A percentile compares a stretch with the other conserved stretches of the same genome.
These are phyloP conservation scores for Agrotis segetum DNA, from an alignment of 2,888 invertebrate species.

Conservation along the genomic window DNA sequence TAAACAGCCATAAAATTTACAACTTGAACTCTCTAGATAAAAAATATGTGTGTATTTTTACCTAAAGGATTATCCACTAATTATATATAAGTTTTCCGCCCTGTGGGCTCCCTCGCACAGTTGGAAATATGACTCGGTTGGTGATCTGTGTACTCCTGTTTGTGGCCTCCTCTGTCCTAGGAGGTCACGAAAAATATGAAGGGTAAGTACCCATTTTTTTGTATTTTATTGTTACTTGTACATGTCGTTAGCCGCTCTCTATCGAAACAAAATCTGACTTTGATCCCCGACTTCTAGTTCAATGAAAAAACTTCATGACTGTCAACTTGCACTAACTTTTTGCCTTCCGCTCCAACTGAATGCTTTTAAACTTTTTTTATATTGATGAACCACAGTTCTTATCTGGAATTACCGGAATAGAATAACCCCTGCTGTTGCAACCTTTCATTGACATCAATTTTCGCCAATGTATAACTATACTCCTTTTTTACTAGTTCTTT, in stretches of 20 bases:
- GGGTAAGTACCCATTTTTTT: constrained; percentile 75
- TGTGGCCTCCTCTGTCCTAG: constrained; percentile 72
- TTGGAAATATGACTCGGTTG: constrained; percentile 73
- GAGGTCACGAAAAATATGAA: constrained; percentile 85
- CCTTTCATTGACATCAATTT: constrained; percentile 17
- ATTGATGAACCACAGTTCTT: constrained; percentile 15
- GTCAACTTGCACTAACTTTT: neutral
- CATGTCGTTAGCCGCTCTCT: neutral
- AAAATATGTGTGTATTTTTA: constrained; percentile 43
- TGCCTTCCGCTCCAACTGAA: constrained; percentile 1
- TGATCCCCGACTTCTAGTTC: neutral
- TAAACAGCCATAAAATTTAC: constrained; percentile 39
- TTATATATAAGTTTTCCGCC: constrained; percentile 57
- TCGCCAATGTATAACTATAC: neutral
- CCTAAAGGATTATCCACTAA: constrained; percentile 65
- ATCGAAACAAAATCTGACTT: neutral
- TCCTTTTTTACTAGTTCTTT: neutral
- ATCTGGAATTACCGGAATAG: constrained; percentile 12
- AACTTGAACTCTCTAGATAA: constrained; percentile 49
- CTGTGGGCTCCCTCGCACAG: constrained; percentile 28
- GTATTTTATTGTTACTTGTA: neutral
- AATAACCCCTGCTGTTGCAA: constrained; percentile 8
- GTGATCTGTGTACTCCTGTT: constrained; percentile 74
- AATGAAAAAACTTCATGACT: neutral
- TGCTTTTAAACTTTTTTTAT: neutral